A percentile compares a stretch with the other conserved stretches of the same genome.
Evolutionary conservation across 2,113 vertebrate species (phyloP).

Genomic region (Lagopus muta): DNA sequence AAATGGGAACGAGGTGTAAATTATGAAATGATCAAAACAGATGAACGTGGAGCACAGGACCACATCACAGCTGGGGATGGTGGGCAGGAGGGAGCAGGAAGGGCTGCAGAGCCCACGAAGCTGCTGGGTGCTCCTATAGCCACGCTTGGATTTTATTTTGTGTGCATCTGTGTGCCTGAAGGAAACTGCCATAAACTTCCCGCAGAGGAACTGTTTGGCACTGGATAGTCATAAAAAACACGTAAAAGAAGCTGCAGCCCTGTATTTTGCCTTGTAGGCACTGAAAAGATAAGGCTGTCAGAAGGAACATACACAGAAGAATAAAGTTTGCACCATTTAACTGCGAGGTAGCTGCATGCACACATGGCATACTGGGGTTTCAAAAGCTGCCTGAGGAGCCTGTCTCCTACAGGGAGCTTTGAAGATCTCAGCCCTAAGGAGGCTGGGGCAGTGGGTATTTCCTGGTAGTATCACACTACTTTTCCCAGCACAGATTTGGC

Average conservation of each 20-base stretch:
- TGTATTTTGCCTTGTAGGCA: neutral
- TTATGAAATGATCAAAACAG: neutral
- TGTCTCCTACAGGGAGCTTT: neutral
- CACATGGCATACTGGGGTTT: accelerated
- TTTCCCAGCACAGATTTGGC: conserved; percentile 15
- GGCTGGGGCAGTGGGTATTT: neutral
- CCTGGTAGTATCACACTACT: neutral
- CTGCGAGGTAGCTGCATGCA: neutral
- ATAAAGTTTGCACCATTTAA: neutral
- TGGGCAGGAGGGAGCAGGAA: neutral
- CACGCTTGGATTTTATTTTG: neutral
- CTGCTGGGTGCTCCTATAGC: neutral
- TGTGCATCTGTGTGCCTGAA: neutral
- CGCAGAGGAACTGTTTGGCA: accelerated
- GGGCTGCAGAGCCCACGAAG: neutral
- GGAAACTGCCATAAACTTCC: neutral
- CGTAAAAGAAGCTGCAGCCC: neutral
- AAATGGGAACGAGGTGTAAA: neutral
- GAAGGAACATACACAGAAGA: neutral
- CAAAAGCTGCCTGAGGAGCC: neutral
- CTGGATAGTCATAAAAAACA: accelerated
- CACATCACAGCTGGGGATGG: neutral
- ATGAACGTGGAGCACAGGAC: neutral
- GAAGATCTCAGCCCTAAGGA: neutral
- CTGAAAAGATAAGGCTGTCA: neutral